phyloP scores from a whole-genome alignment of 2,797 vertebrate genomes.

The Hypotaenidia philippensis region DNA sequence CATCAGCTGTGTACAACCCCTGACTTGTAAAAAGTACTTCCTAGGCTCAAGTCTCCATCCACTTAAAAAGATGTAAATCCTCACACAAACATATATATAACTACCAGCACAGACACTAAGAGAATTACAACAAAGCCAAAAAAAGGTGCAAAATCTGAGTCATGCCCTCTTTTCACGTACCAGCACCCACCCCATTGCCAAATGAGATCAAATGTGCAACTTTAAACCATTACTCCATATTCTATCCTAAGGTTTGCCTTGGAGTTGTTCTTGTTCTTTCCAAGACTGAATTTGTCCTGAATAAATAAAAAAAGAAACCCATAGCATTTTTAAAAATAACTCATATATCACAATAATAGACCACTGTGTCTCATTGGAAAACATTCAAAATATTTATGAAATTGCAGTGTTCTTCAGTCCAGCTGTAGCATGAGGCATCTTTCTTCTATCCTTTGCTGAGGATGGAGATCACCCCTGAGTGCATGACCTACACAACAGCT shows the following conservation, averaged over 20 bases:
- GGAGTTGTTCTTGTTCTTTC: neutral
- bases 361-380: neutral
- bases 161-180: neutral
- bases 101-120: neutral
- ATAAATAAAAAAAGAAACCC: slow-evolving; percentile 9
- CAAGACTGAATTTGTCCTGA: neutral
- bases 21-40: neutral
- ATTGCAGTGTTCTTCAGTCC: neutral
- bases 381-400: neutral
- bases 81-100: neutral
- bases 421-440: neutral
- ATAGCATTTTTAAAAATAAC: neutral
- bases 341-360: neutral
- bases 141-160: neutral
- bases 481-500: neutral
- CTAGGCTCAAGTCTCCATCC: neutral
- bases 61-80: neutral
- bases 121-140: neutral
- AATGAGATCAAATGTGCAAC: neutral
- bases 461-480: neutral
- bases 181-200: neutral
- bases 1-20: neutral
- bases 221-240: neutral
- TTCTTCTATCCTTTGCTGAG: neutral
- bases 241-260: neutral